These are phyloP conservation scores for Tamias sibiricus DNA, from an alignment of 2,113 vertebrate genomes.

Conservation along the genomic window DNA sequence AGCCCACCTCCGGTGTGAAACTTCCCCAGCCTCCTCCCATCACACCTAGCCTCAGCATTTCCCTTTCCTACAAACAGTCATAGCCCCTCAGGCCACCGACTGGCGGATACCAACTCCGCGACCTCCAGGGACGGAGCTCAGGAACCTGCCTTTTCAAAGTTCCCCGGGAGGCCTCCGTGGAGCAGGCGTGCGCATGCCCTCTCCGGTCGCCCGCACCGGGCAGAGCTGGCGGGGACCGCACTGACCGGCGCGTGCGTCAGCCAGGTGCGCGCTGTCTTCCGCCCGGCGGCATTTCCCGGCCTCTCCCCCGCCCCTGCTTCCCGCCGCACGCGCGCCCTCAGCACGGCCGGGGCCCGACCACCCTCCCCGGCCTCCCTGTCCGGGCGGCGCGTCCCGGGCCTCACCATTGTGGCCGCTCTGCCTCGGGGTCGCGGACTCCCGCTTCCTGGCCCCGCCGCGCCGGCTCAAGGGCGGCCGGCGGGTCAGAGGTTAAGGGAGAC, in stretches of 20 bases:
- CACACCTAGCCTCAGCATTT: not conserved
- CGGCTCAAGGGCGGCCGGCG: constrained; percentile 51
- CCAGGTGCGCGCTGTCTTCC: not conserved
- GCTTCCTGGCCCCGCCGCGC: not conserved
- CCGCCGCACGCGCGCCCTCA: not conserved
- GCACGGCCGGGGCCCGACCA: not conserved
- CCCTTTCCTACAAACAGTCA: not conserved
- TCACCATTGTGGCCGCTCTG: constrained; percentile 66
- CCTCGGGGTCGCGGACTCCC: rapidly evolving
- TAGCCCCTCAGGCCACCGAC: not conserved
- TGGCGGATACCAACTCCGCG: not conserved
- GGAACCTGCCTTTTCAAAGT: not conserved
- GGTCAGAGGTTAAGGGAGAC: constrained; percentile 63
- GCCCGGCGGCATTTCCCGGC: too few species aligned
- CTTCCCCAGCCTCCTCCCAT: not conserved
- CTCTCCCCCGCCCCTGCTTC: not conserved
- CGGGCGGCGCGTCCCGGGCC: not conserved
- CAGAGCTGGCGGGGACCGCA: too few species aligned
- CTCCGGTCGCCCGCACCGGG: not conserved
- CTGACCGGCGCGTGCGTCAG: not conserved
- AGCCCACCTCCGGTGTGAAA: not conserved
- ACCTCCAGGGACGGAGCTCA: not conserved
- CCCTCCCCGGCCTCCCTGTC: not conserved
- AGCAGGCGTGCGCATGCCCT: not conserved
- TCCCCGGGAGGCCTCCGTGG: not conserved